These are phyloP conservation scores for Erannis defoliaria DNA, from an alignment of 2,888 invertebrate genomes.

Conservation along the genomic window DNA sequence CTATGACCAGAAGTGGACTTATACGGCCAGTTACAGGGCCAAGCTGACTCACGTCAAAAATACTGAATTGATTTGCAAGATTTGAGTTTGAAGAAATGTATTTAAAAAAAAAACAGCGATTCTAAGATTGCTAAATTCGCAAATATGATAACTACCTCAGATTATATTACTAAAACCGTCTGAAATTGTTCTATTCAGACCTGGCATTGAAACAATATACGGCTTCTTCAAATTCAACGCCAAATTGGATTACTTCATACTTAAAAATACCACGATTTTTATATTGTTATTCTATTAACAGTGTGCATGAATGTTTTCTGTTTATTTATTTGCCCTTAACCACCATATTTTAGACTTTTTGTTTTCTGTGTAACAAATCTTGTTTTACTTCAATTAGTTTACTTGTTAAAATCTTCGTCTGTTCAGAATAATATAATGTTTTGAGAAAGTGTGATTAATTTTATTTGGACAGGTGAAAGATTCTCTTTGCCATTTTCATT, in stretches of 20 bases:
- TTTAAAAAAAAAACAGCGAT: neutral
- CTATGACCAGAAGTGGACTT: slow-evolving; percentile 12
- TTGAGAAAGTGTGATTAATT: slow-evolving; percentile 37
- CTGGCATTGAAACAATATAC: slow-evolving; percentile 43
- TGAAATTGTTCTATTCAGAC: slow-evolving; percentile 24
- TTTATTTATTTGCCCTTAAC: slow-evolving; percentile 71
- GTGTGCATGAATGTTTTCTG: slow-evolving; percentile 71
- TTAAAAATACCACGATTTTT: slow-evolving; percentile 39
- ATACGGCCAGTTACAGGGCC: slow-evolving; percentile 10
- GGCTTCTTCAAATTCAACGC: slow-evolving; percentile 63
- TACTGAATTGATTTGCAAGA: neutral
- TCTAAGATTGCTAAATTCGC: neutral
- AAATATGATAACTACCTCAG: neutral
- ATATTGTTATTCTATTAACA: slow-evolving; percentile 50
- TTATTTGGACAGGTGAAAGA: slow-evolving; percentile 45
- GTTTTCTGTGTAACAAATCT: slow-evolving; percentile 33
- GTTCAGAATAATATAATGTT: slow-evolving; percentile 29
- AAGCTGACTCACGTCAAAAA: slow-evolving; percentile 9
- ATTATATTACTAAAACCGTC: slow-evolving; percentile 7
- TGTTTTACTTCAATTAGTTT: slow-evolving; percentile 34
- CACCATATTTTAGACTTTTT: slow-evolving; percentile 64
- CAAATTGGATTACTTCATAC: slow-evolving; percentile 56
- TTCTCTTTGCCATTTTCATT: slow-evolving; percentile 40
- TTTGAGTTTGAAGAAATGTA: slow-evolving; percentile 33
- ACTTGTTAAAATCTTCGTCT: slow-evolving; percentile 34